Percentiles rank a stretch among this genome's conserved stretches.
Evolutionary conservation across 2,888 invertebrate species (phyloP).

Genomic region (Callosobruchus maculatus): DNA sequence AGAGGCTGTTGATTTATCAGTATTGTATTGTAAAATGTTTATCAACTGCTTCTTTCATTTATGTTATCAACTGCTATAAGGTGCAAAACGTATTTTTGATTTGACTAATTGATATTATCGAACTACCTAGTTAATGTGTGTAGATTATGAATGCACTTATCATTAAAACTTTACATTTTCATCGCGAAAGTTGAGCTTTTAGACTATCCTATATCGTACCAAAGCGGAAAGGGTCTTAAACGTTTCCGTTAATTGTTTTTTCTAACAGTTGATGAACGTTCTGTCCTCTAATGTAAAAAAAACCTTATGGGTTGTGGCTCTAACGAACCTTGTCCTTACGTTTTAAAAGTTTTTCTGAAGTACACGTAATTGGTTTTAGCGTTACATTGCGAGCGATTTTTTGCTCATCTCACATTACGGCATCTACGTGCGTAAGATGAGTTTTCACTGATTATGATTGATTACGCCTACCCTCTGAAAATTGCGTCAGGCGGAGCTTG

Average conservation of each 20-base stretch:
- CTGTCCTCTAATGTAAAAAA: not conserved
- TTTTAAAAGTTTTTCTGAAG: not conserved
- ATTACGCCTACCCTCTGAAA: not conserved
- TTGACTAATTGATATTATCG: no score
- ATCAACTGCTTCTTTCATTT: no score
- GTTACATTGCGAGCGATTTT: not conserved
- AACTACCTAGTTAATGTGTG: no score
- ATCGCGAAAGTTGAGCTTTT: no score
- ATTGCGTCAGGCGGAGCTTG: not conserved
- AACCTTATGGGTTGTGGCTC: not conserved
- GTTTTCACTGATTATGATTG: not conserved
- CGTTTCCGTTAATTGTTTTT: not conserved
- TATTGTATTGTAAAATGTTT: no score
- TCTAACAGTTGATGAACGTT: not conserved
- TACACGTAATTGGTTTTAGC: not conserved
- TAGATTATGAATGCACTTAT: no score
- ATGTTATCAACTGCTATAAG: no score
- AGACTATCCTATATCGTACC: not conserved
- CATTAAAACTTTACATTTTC: no score
- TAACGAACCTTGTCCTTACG: not conserved
- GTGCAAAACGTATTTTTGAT: no score
- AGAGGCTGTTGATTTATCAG: no score
- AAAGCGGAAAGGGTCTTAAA: not conserved
- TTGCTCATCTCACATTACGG: not conserved
- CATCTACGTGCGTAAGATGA: not conserved